Conservation (phyloP, 2,888 invertebrate genomes). For the Heteromyza rotundicornis region DNA sequence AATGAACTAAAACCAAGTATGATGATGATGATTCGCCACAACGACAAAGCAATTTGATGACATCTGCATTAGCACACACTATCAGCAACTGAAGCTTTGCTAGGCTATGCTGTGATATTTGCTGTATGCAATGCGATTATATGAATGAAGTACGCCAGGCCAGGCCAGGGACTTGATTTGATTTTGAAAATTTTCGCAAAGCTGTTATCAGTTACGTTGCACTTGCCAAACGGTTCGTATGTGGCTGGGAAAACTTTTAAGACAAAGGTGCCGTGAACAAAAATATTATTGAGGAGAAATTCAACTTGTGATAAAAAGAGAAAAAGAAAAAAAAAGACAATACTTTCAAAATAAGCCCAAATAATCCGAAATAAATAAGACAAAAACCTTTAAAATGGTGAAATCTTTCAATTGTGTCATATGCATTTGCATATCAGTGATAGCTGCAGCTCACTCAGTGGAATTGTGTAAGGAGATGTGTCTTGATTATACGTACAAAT, state of each 20-base stretch:
- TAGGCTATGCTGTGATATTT: neutral
- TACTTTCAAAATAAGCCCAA: too few relatives aligned
- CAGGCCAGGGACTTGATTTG: neutral
- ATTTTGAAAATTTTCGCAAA: slow-evolving; percentile 1
- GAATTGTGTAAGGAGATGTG: slow-evolving; percentile 33
- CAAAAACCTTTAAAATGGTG: too few relatives aligned
- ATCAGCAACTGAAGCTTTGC: too few relatives aligned
- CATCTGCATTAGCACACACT: neutral
- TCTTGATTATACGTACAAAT: too few relatives aligned
- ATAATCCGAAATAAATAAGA: too few relatives aligned
- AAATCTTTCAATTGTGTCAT: neutral
- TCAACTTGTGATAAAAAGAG: too few relatives aligned
- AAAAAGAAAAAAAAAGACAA: too few relatives aligned
- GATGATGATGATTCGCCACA: neutral
- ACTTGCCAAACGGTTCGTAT: slow-evolving; percentile 22
- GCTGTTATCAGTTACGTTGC: slow-evolving; percentile 16
- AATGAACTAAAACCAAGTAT: slow-evolving; percentile 26
- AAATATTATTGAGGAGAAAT: too few relatives aligned
- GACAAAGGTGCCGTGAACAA: too few relatives aligned
- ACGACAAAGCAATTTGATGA: slow-evolving; percentile 6
- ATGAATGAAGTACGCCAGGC: too few relatives aligned
- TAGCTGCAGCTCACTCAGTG: slow-evolving; percentile 16
- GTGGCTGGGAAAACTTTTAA: too few relatives aligned
- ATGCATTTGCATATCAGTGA: slow-evolving; percentile 1
- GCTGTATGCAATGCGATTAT: too few relatives aligned